Base-by-base conservation (phyloP, 2,888 invertebrate genomes). In the Brenthis daphne region DNA sequence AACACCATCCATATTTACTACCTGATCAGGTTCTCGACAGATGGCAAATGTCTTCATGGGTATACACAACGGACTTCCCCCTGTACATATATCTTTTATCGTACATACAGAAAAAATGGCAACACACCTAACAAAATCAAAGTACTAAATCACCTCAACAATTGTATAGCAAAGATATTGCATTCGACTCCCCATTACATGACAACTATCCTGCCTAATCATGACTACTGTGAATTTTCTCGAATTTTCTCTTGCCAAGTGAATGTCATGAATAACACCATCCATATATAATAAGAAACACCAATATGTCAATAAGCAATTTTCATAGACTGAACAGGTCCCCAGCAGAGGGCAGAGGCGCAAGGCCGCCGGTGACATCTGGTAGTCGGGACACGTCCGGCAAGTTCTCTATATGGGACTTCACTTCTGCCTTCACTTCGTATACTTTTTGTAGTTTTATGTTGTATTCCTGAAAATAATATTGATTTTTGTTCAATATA, bases 261-360 rank as follows among this genome's bases (percentile, higher is more conserved):
- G 13, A 57, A 47, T 58, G 57, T 58, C 57, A 57, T 47, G 47
- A 57, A 57, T 16, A 33, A 14, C 33, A 37, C 47, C 57, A 48
- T 58, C 58, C 58, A 48, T n/a, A 14, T 47, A 20, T 43, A 16
- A 57, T 11, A 57, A 6, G 3, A 47, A 14, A 20, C 2, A 3
- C 8, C 24, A 48, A 58, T 14, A n/a, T n/a, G 13, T 48, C 24
- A 51, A 61, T 13, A 33, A 53, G 24, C 16, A 51, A 43, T 6
- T 51, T 71, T 89, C 84, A 97, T 86, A 88, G 74, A 74, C 95
- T 97, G 89, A 99, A 99, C 54, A 99, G 94, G 90, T 99, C 98
- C 2, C 98, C 98, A 51, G 98, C 98, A 4, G 98, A 98, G 51
- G 99, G 99, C 74, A 99, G 90, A 0, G 99, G 99, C 48, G 98